Conservation (phyloP, 2,888 invertebrate genomes). For the Drosophila diplacantha region DNA sequence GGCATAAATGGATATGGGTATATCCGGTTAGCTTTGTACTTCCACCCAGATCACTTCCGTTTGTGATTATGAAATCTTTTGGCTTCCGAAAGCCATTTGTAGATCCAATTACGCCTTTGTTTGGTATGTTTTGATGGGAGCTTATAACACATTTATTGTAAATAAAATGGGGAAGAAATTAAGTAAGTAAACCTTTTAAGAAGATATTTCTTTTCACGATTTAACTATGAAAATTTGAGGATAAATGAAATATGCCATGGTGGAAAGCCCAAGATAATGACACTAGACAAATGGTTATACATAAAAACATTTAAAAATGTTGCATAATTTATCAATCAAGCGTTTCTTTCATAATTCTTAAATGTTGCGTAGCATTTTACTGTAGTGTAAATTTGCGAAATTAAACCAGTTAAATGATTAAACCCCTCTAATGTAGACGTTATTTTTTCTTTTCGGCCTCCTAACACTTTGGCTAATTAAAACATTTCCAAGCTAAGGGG, state of each 20-base stretch:
- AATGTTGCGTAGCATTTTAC: background rate
- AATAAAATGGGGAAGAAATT: background rate
- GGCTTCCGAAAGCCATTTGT: conserved; percentile 29
- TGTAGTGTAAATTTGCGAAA: background rate
- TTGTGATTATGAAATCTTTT: conserved; percentile 3
- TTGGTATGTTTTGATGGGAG: background rate
- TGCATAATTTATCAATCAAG: no score
- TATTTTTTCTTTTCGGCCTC: background rate
- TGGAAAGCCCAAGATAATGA: background rate
- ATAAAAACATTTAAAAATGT: no score
- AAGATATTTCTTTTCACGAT: background rate
- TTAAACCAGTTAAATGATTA: background rate
- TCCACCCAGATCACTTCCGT: conserved; percentile 29
- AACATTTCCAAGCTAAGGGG: conserved; percentile 51
- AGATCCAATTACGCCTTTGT: conserved; percentile 24
- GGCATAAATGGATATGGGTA: conserved; percentile 14
- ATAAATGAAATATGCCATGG: background rate
- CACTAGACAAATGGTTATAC: background rate
- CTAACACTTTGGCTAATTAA: conserved; percentile 53
- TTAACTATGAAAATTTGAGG: background rate
- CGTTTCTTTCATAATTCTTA: background rate
- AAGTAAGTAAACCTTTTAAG: no score
- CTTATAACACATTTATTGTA: no score
- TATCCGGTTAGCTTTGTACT: conserved; percentile 41
- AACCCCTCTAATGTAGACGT: conserved; percentile 1